These are phyloP conservation scores for Onthophagus sagittarius DNA, from an alignment of 2,888 invertebrate species.

Conservation along the genomic window DNA sequence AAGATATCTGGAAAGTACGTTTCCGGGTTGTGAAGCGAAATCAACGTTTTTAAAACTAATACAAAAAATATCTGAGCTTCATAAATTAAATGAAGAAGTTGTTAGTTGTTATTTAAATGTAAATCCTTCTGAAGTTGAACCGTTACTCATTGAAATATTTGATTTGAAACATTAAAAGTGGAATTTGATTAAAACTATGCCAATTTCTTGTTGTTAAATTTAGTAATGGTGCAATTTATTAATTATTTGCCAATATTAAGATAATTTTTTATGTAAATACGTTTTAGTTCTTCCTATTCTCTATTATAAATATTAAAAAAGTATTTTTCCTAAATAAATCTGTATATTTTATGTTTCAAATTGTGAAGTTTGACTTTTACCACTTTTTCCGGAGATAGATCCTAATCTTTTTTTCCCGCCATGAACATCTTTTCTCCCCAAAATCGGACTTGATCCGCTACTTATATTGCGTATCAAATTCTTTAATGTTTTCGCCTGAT, in stretches of 20 bases:
- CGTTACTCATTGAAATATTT: slow-evolving; percentile 90
- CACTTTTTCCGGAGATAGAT: slow-evolving; percentile 19
- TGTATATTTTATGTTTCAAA: neutral
- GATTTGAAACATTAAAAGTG: slow-evolving; percentile 68
- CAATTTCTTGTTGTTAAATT: neutral
- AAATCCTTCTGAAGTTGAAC: slow-evolving; percentile 88
- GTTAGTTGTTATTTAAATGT: slow-evolving; percentile 89
- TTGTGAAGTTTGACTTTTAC: slow-evolving; percentile 8
- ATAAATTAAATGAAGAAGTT: slow-evolving; percentile 85
- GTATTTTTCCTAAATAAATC: neutral
- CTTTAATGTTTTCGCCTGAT: slow-evolving; percentile 72
- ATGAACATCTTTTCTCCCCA: slow-evolving; percentile 61
- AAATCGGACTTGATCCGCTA: slow-evolving; percentile 71
- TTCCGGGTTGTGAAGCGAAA: slow-evolving; percentile 82
- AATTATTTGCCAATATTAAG: neutral
- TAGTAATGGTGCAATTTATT: slow-evolving; percentile 2
- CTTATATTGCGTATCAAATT: slow-evolving; percentile 80
- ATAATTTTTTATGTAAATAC: neutral
- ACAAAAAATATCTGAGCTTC: slow-evolving; percentile 86
- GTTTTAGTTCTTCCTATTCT: neutral
- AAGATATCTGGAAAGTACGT: slow-evolving; percentile 78
- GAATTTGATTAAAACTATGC: neutral
- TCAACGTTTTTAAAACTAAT: slow-evolving; percentile 84
- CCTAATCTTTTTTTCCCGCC: slow-evolving; percentile 18
- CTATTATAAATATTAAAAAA: neutral